A percentile compares a stretch with the other conserved stretches of the same genome.
These are phyloP conservation scores for Dermochelys coriacea DNA, from an alignment of 2,797 vertebrate genomes.

Conservation along the genomic window DNA sequence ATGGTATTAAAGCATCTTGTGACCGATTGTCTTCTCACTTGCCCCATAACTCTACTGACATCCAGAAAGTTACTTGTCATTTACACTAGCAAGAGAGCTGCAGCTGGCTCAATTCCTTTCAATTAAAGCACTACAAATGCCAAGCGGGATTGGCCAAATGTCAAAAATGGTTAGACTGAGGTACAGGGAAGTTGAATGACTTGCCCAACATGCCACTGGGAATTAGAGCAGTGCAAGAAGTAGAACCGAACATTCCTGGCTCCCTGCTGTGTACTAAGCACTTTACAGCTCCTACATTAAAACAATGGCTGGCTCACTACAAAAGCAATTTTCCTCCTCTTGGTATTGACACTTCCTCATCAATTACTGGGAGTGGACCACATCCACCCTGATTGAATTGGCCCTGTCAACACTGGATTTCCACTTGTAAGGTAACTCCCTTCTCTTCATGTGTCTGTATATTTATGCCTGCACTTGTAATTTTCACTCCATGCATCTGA, in stretches of 20 bases:
- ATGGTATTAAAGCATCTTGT: background rate
- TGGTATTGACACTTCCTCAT: too few species aligned
- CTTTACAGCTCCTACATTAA: background rate
- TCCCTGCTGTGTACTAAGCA: background rate
- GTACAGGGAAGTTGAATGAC: background rate
- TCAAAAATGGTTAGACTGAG: background rate
- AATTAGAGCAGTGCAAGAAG: background rate
- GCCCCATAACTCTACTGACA: background rate
- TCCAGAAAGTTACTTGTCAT: background rate
- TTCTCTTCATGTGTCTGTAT: too few species aligned
- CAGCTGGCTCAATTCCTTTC: background rate
- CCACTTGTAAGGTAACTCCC: too few species aligned
- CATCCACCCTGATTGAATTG: too few species aligned
- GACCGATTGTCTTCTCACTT: background rate
- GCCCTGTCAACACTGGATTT: too few species aligned
- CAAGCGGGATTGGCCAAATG: background rate
- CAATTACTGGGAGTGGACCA: too few species aligned
- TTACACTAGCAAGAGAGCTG: constrained; percentile 3
- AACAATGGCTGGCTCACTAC: background rate
- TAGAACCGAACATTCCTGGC: background rate
- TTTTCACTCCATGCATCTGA: too few species aligned
- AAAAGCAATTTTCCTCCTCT: too few species aligned
- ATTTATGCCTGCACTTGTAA: too few species aligned
- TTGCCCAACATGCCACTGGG: background rate
- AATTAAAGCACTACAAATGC: background rate